Evolutionary conservation across 2,888 invertebrate genomes (phyloP), one percentile per base, ranked within the genome.

Genomic region (Chromoteleia sp.): DNA sequence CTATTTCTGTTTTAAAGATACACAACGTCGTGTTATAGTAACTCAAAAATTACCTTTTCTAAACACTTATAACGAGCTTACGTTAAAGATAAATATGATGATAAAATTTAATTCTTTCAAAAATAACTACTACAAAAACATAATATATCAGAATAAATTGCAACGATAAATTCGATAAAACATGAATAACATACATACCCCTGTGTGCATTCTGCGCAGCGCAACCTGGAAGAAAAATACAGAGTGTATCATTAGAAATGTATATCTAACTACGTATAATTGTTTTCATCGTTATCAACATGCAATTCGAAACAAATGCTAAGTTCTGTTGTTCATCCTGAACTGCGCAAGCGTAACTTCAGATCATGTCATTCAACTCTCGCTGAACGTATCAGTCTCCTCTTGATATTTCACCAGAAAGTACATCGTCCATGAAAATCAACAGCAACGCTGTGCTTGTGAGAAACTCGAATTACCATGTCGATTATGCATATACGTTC

Each of bases 401-500:
- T n/a, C 7, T 33, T 33, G 33, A 33, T 25, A 30, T 30, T 19
- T 30, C 30, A 29, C 2, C 12, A 0, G 30, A 15, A 52, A 30
- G 30, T 8, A 8, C 45, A n/a, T 6, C 33, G 21, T 45, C 33
- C 43, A 68, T 68, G 70, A 21, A 21, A 14, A 17, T 48, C 19
- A 12, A 43, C 33, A 25, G 6, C 5, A 30, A 14, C n/a, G 4
- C 25, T 33, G 19, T 36, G 15, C 8, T 41, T 3, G 70, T 45
- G 19, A 58, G 15, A 36, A 59, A 71, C 15, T 0, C 2, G 6
- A 7, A 59, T 48, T 41, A 52, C 6, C 1, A 50, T 59, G 39
- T 50, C 5, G 61, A 71, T 12, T 52, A 25, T n/a, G 14, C 41
- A 0, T 61, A 59, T 14, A 14, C 12, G 0, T 71, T 71, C 14